A percentile compares a stretch with the other conserved stretches of the same genome.
Evolutionary conservation across 2,888 invertebrate species (phyloP).

Genomic region (Esperia sulphurella): DNA sequence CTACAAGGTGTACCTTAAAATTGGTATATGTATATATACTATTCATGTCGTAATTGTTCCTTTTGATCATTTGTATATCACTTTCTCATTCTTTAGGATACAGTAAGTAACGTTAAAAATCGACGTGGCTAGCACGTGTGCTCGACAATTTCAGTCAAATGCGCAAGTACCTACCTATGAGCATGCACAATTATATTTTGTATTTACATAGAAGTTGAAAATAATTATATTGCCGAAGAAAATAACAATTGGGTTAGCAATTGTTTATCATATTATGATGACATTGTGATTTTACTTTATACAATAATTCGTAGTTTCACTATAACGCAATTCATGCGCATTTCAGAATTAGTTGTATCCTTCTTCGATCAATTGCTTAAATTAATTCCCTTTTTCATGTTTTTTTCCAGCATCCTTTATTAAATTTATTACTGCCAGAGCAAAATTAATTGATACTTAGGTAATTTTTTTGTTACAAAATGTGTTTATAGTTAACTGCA

Average conservation of each 20-base stretch:
- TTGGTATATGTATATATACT: no score
- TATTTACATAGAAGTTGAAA: neutral
- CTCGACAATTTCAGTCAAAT: constrained; percentile 47
- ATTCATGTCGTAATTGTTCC: no score
- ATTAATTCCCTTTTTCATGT: no score
- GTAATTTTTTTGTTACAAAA: neutral
- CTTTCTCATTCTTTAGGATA: no score
- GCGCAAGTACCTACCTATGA: constrained; percentile 21
- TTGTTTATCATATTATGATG: no score
- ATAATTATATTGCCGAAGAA: neutral
- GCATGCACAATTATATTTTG: neutral
- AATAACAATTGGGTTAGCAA: neutral
- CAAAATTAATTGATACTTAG: neutral
- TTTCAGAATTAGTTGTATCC: no score
- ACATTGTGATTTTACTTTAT: neutral
- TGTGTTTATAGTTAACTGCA: constrained; percentile 20
- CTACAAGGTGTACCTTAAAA: no score
- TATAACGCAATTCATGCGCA: no score
- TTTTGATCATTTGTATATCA: no score
- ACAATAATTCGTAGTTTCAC: neutral
- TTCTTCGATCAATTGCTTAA: no score
- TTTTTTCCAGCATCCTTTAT: no score
- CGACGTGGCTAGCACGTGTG: constrained; percentile 60
- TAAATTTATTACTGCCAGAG: neutral
- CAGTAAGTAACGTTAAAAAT: constrained; percentile 48